These are phyloP conservation scores for Drosophila lacteicornis DNA, from an alignment of 1,140 invertebrate genomes.

Conservation along the genomic window DNA sequence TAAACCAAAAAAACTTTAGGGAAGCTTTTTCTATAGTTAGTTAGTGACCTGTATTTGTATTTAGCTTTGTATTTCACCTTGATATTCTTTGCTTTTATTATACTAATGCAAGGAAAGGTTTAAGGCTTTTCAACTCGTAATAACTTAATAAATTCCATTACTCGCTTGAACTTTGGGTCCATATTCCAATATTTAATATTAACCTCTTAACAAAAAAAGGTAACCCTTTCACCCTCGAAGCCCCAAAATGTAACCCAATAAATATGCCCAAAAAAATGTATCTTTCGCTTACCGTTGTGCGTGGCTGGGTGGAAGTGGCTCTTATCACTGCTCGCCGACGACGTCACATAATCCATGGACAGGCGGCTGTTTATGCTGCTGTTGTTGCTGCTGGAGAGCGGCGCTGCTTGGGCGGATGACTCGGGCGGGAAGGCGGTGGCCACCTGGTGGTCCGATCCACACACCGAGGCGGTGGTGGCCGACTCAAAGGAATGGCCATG, in stretches of 20 bases:
- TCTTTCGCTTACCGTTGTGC: slow-evolving; percentile 71
- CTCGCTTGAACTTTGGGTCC: not conserved
- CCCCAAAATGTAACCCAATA: slow-evolving; percentile 22
- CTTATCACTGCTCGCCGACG: slow-evolving; percentile 72
- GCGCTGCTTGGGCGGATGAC: slow-evolving; percentile 85
- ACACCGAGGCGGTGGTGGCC: slow-evolving; percentile 86
- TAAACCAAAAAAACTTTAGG: not conserved
- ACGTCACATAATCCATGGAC: slow-evolving; percentile 67
- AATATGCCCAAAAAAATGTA: slow-evolving; percentile 8
- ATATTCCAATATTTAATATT: not conserved
- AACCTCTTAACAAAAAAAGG: not conserved
- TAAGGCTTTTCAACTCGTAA: too few relatives aligned
- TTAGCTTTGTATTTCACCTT: too few relatives aligned
- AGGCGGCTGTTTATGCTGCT: slow-evolving; percentile 61
- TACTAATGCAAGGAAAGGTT: not conserved
- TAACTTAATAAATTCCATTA: not conserved
- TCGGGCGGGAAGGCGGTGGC: slow-evolving; percentile 74
- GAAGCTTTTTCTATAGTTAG: not conserved
- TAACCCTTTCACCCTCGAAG: not conserved
- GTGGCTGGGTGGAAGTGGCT: slow-evolving; percentile 68
- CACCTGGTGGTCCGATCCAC: slow-evolving; percentile 90
- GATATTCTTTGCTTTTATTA: not conserved
- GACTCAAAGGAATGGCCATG: slow-evolving; percentile 90
- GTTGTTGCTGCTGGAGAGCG: slow-evolving; percentile 43
- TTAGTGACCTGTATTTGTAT: not conserved